Evolutionary conservation across 2,113 vertebrate species (phyloP), one percentile per base, ranked within the genome.

Genomic region (Poeciliopsis turrubarensis): DNA sequence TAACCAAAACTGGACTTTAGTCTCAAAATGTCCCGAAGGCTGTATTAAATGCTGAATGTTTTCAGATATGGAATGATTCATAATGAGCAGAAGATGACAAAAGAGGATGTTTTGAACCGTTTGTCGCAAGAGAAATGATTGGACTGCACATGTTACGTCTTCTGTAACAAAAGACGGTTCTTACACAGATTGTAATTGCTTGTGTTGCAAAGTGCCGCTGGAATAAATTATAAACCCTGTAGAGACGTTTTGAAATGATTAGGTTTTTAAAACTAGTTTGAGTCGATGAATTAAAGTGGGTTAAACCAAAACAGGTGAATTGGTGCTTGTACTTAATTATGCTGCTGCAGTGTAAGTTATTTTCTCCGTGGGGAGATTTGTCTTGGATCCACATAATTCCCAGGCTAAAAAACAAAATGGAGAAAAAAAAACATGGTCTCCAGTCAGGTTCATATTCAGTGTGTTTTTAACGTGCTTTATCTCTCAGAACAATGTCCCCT

Each of bases 401-500:
- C 51, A 54, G 51, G 51, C 51, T 9, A 6, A 2, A 25, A 9
- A 9, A 54, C 51, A 25, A 22, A 54, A 54, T 1, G 5, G 25
- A 54, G 51, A 22, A 22, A 22, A 19, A 6, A 51, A 51, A 51
- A 51, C 47, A n/a, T 7, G 26, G 6, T 29, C 71, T 73, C 1
- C 44, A 39, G 31, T 70, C 5, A 4, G 41, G 39, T 73, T 32
- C 72, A 74, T 25, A 29, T 75, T 30, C 67, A 51, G 26, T 27
- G 65, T 60, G 30, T 57, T 72, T 54, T 67, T 61, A 41, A 22
- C 37, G 31, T 47, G 29, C 25, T 61, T 17, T 44, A 32, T 61
- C 32, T 60, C 11, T 39, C 8, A 6, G 34, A 54, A 67, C 6
- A n/a, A 1, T 29, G 3, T 57, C 27, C 32, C 44, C 27, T 34